Evolutionary conservation across 2,797 vertebrate species (phyloP), one percentile per base, ranked within the genome.

Genomic region (Hyperoplus immaculatus): DNA sequence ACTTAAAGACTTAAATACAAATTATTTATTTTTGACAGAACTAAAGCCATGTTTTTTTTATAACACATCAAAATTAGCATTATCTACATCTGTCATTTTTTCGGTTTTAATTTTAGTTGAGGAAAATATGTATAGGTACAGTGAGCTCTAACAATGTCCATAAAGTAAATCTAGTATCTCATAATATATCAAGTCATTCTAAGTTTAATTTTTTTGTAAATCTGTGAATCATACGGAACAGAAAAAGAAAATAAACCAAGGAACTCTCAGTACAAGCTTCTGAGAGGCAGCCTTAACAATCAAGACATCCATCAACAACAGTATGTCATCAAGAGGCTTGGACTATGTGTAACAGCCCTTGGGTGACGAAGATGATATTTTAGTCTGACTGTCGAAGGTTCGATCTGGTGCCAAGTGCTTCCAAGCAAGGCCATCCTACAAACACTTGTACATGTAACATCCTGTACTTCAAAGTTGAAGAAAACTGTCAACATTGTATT

Each of bases 301-400:
- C 60, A 45, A 67, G 57, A 85, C 54, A 85, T 82, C 75, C 55
- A 87, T 84, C 78, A 81, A 69, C 78, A 81, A 69, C 75, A 77
- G 18, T 50, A 75, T 85, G 60, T 67, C 80, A 78, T 66, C 50
- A 57, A 50, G 29, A 70, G 14, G 65, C 43, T 57, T 64, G 55
- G 45, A 58, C 69, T 42, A 16, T 29, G 42, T 60, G 58, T 66
- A n/a, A 21, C 4, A 11, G 36, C 61, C 36, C 50, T 51, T 38
- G 36, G 51, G 67, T 69, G 76, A 73, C 78, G 39, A 59, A 62
- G 47, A 62, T 29, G 4, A 71, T 64, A 74, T 4, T 55, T 38
- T 9, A 21, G 69, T 46, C 29, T 18, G 13, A 64, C 0, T 3
- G 18, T 70, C 0, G 2, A 57, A 60, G 29, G 21, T 69, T 76